phyloP scores from a whole-genome alignment of 2,888 invertebrate genomes.

The Carabus problematicus region DNA sequence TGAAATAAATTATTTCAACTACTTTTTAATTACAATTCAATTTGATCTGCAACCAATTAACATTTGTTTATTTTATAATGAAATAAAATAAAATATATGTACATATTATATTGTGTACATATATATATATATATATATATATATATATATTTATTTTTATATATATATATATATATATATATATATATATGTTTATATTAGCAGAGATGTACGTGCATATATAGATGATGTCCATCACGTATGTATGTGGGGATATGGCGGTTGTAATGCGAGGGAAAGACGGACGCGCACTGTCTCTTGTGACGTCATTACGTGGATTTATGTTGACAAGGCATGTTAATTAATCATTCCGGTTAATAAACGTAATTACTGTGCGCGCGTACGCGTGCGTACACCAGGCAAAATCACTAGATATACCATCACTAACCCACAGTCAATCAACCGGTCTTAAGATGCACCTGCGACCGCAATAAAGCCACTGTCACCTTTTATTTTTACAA shows the following conservation, averaged over 20 bases:
- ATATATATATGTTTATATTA: not conserved
- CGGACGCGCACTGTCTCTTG: constrained; percentile 22
- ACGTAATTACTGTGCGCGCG: constrained; percentile 31
- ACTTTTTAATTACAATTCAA: too few species aligned
- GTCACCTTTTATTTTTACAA: too few species aligned
- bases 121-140: not conserved
- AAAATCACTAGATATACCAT: not conserved
- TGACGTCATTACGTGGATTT: constrained; percentile 32
- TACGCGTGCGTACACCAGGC: not conserved
- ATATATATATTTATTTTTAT: not conserved
- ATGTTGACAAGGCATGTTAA: constrained; percentile 35
- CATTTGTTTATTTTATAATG: too few species aligned
- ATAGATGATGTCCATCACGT: not conserved
- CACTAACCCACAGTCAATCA: too few species aligned
- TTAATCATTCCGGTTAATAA: constrained; percentile 37
- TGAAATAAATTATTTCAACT: too few species aligned
- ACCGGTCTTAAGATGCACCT: too few species aligned
- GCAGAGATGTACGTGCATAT: not conserved
- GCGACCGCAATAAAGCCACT: too few species aligned
- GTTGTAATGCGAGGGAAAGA: not conserved
- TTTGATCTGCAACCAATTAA: too few species aligned
- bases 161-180: not conserved
- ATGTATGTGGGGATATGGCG: not conserved
- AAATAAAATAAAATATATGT: too few species aligned
- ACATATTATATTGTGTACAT: too few species aligned